Evolutionary conservation across 2,888 invertebrate genomes (phyloP).

Genomic region (Byasa hedistus): DNA sequence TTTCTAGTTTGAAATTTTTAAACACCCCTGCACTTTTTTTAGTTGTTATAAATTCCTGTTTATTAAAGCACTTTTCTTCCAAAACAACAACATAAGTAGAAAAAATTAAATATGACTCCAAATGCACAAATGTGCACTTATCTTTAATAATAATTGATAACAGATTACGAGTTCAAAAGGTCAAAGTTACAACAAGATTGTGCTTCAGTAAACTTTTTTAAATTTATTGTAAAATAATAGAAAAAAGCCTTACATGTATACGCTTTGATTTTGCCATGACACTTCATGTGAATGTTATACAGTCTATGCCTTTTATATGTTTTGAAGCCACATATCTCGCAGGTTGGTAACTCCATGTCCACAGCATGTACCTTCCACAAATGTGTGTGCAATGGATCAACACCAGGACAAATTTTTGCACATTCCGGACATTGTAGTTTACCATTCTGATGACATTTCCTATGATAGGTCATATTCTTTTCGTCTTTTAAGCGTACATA

Average conservation of each 20-base stretch:
- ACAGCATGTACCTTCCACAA: constrained; percentile 88
- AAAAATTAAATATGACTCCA: no score
- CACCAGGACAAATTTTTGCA: constrained; percentile 73
- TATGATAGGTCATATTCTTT: constrained; percentile 82
- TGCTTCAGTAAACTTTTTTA: no score
- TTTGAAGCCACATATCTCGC: constrained; percentile 87
- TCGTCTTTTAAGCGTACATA: constrained; percentile 77
- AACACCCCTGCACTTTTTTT: no score
- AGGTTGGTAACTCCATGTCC: constrained; percentile 89
- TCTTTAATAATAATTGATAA: no score
- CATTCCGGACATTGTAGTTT: constrained; percentile 84
- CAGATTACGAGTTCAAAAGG: no score
- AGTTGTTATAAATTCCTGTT: no score
- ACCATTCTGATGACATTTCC: constrained; percentile 80
- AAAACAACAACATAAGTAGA: no score
- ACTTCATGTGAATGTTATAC: constrained; percentile 86
- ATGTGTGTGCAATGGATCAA: constrained; percentile 87
- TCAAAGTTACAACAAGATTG: no score
- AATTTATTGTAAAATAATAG: not conserved
- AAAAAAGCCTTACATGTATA: constrained; percentile 72
- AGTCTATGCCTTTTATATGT: constrained; percentile 85
- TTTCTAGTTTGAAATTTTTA: no score
- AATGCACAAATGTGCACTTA: no score
- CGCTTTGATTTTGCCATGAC: constrained; percentile 83
- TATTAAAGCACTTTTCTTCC: no score